phyloP scores from a whole-genome alignment of 2,888 invertebrate species.

The Ptychoptera contaminata region DNA sequence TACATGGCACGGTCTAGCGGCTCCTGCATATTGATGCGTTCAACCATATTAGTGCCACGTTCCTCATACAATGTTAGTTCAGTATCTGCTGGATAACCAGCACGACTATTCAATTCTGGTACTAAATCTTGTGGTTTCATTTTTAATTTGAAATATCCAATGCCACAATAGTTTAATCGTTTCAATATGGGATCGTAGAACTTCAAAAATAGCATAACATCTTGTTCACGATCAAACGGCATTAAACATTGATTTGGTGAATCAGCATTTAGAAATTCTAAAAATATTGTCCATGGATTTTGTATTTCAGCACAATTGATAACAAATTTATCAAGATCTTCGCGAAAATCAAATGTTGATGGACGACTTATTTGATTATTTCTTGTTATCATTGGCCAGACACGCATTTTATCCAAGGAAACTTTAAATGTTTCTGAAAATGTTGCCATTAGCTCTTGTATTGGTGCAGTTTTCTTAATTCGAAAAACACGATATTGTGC shows the following conservation, averaged over 20 bases:
- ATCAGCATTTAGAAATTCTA: slow-evolving; percentile 73
- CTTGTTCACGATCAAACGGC: slow-evolving; percentile 81
- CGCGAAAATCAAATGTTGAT: slow-evolving; percentile 65
- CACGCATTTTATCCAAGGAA: slow-evolving; percentile 66
- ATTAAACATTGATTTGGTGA: slow-evolving; percentile 56
- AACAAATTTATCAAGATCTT: slow-evolving; percentile 57
- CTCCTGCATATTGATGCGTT: slow-evolving; percentile 66
- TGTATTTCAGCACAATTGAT: slow-evolving; percentile 58
- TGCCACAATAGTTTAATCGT: slow-evolving; percentile 91
- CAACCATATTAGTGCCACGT: slow-evolving; percentile 77
- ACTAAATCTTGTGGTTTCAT: slow-evolving; percentile 73
- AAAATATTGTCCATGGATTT: slow-evolving; percentile 63
- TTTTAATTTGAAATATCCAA: slow-evolving; percentile 68
- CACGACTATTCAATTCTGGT: slow-evolving; percentile 73
- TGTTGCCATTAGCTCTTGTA: slow-evolving; percentile 65
- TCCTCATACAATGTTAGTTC: slow-evolving; percentile 86
- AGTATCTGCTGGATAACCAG: slow-evolving; percentile 74
- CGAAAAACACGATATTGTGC: slow-evolving; percentile 71
- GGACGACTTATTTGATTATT: slow-evolving; percentile 61
- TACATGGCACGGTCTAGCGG: slow-evolving; percentile 66
- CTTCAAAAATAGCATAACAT: slow-evolving; percentile 33
- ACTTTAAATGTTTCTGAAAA: slow-evolving; percentile 76
- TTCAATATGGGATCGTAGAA: slow-evolving; percentile 88
- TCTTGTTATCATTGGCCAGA: slow-evolving; percentile 78
- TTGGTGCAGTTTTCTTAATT: slow-evolving; percentile 69